phyloP scores from a whole-genome alignment of 2,888 invertebrate genomes.

The Coenonympha glycerion region DNA sequence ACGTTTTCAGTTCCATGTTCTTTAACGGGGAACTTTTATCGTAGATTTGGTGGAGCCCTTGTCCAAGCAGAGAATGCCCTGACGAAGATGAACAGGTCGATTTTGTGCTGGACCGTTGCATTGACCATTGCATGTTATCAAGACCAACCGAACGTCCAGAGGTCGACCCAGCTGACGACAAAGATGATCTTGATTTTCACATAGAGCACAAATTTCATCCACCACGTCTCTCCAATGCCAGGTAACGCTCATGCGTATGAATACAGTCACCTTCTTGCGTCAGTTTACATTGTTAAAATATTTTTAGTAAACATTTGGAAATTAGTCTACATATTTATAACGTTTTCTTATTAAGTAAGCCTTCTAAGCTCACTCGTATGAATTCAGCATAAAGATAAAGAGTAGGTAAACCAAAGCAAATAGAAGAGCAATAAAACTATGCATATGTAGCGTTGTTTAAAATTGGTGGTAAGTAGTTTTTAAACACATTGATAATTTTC shows the following conservation, averaged over 20 bases:
- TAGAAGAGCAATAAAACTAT: no score
- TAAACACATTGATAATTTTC: background rate
- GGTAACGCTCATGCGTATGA: constrained; percentile 40
- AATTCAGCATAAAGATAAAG: constrained; percentile 21
- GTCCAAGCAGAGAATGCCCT: constrained; percentile 86
- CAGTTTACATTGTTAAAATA: constrained; percentile 17
- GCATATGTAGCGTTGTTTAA: background rate
- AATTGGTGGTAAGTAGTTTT: no score
- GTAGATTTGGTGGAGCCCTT: constrained; percentile 89
- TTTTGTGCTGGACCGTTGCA: constrained; percentile 82
- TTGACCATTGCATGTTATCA: constrained; percentile 81
- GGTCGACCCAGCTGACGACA: constrained; percentile 59
- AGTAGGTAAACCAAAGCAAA: constrained; percentile 10
- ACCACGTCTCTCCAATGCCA: constrained; percentile 57
- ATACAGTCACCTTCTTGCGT: constrained; percentile 11
- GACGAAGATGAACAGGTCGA: constrained; percentile 83
- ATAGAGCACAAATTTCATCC: constrained; percentile 68
- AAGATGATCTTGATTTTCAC: constrained; percentile 75
- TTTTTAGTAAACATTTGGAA: constrained; percentile 38
- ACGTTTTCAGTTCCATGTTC: no score
- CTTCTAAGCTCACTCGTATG: constrained; percentile 33
- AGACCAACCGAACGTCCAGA: constrained; percentile 59
- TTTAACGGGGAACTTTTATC: no score
- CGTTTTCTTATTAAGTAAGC: no score
- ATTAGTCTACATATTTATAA: constrained; percentile 33